These are phyloP conservation scores for Megalonaias nervosa DNA, from an alignment of 1,140 invertebrate species.

Conservation along the genomic window DNA sequence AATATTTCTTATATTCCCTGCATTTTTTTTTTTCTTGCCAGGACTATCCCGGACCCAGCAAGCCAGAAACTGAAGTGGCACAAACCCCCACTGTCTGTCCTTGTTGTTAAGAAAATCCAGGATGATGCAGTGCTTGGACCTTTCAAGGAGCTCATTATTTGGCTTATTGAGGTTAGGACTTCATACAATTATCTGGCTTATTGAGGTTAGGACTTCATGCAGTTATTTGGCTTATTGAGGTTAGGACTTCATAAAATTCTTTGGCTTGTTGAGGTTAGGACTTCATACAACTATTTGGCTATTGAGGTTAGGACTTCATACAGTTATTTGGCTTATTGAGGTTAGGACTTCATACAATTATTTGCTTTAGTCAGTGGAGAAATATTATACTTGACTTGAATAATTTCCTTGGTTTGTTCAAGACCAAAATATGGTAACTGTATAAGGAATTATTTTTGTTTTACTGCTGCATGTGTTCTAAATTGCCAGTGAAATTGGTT, in stretches of 20 bases:
- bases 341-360: background rate
- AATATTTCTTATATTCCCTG: background rate
- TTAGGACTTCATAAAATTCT: constrained; percentile 70
- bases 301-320: too few relatives aligned
- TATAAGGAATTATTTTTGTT: background rate
- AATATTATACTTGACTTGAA: background rate
- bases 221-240: constrained; percentile 92
- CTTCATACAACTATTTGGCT: too few relatives aligned
- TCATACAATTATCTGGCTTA: background rate
- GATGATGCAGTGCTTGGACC: constrained; percentile 90
- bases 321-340: too few relatives aligned
- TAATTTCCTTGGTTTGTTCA: too few relatives aligned
- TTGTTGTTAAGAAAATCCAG: constrained; percentile 96
- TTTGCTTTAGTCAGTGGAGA: background rate
- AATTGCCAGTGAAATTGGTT: too few relatives aligned
- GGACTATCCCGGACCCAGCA: constrained; percentile 97
- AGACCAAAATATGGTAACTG: background rate
- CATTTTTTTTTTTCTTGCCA: constrained; percentile 70
- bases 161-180: constrained; percentile 87
- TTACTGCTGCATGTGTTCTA: too few relatives aligned
- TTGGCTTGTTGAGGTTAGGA: background rate
- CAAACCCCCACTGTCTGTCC: constrained; percentile 93
- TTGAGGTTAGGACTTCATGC: background rate
- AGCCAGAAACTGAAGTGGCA: constrained; percentile 97
- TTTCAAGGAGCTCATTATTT: constrained; percentile 94